These are phyloP conservation scores for Halocynthia roretzi DNA, from an alignment of 23 tunicate species.

Conservation along the genomic window DNA sequence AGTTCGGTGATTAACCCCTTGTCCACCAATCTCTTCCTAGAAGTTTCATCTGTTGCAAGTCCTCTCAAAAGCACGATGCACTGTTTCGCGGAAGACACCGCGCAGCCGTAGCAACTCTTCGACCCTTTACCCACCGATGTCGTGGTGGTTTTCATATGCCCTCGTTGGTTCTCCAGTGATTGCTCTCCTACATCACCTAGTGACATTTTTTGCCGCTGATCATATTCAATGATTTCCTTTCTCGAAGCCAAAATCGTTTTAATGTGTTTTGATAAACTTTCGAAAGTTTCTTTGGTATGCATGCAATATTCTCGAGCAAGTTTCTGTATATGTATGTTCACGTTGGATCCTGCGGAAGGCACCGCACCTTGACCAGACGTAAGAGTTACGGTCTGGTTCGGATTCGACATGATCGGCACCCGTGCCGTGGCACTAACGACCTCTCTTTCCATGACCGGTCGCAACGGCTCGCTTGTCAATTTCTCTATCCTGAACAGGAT, in stretches of 20 bases:
- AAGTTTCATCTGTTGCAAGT: slow-evolving; percentile 50
- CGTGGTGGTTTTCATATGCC: not conserved
- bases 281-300: slow-evolving; percentile 44
- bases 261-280: slow-evolving; percentile 65
- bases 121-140: slow-evolving; percentile 45
- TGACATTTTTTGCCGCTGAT: slow-evolving; percentile 50
- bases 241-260: slow-evolving; percentile 81
- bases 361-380: not conserved
- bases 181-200: slow-evolving; percentile 21
- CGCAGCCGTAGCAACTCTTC: slow-evolving; percentile 91
- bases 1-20: slow-evolving; percentile 67
- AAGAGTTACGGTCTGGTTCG: slow-evolving; percentile 16
- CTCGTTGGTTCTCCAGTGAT: not conserved
- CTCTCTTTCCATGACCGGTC: not conserved
- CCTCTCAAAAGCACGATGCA: slow-evolving; percentile 78
- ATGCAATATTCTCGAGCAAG: slow-evolving; percentile 78
- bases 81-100: slow-evolving; percentile 62
- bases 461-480: not conserved
- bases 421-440: not conserved
- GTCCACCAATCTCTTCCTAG: slow-evolving; percentile 51
- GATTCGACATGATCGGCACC: slow-evolving; percentile 3
- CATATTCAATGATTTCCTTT: slow-evolving; percentile 78
- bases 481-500: slow-evolving; percentile 46
- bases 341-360: slow-evolving; percentile 28
- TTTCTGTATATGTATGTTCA: slow-evolving; percentile 77